Evolutionary conservation across 2,888 invertebrate genomes (phyloP), one percentile per base, ranked within the genome.

Genomic region (Dorcus parallelipipedus): DNA sequence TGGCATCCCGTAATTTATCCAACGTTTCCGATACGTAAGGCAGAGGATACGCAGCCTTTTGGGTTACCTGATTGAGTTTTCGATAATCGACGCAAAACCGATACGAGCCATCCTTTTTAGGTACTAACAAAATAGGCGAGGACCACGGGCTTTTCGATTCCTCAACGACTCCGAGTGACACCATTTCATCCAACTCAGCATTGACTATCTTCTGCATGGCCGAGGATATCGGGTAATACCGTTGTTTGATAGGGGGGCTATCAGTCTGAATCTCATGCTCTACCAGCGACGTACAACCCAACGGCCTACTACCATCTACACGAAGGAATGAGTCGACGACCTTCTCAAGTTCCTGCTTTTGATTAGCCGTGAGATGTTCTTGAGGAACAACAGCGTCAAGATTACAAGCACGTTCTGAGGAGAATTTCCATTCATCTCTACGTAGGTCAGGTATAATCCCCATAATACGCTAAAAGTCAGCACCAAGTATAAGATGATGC

Each of bases 161-260:
- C 40, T 73, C 72, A 1, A 76, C 67, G 0, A 75, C 64, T 0
- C 64, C 70, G 1, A 66, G 38, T 4, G 38, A 48, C 1, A 14
- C 1, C 73, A 76, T 73, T 4, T 68, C 51, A 47, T 75, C 71
- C 1, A 74, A 60, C 56, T 75, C 72, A 1, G 38, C 45, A 33
- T 68, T 57, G 2, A 65, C 56, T 9, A 58, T 51, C 26, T 57
- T 39, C 26, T 66, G 65, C 5, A 64, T 48, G 7, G 58, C 47
- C 3, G 67, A 66, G 9, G 61, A 60, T 2, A 67, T 60, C 0
- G 61, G 60, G 42, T 65, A 67, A 42, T 64, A 65, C 14, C 65
- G 47, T 47, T 65, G 65, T 53, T 64, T 64, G 8, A 65, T 65
- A 0, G 65, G 64, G 1, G 8, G 9, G 6, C 43, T 20, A 26